Base-by-base conservation (phyloP, 2,888 invertebrate species). In the Allophyes oxyacanthae region DNA sequence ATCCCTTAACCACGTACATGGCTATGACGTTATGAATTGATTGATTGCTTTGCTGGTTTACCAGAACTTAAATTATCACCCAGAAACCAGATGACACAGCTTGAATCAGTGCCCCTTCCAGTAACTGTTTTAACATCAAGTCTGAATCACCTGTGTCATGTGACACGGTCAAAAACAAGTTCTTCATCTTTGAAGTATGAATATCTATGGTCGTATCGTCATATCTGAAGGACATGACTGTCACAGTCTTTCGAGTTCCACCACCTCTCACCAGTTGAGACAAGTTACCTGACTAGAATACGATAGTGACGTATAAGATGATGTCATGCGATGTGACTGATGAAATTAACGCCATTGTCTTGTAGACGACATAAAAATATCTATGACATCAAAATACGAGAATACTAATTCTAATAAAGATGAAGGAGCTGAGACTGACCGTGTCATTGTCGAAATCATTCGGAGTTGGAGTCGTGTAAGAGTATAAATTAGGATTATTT, bases 301-400 rank as follows among this genome's bases (percentile, higher is more conserved):
- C 58, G 40, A 56, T 72, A 77, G 67, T 80, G 81, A 82, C 78
- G 79, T 73, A 37, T 42, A 44, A n/a, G 62, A 57, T 84, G 82
- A 84, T 79, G 81, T 84, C 79, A 84, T 51, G 10, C 43, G 20
- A 40, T 48, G 46, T 62, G 52, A 60, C 13, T 26, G 70, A 67
- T 59, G 48, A 54, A 66, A 51, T 46, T 66, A 43, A 37, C 42
- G 56, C 69, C 52, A 55, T 70, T 59, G 72, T 67, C 38, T 57
- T 15, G 34, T 28, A 28, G 28, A 38, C 26, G n/a, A 34, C 32
- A 42, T 52, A 49, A 57, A 68, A 61, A 72, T 67, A 72, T 49
- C 44, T 42, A 53, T 72, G 67, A 68, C 62, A 66, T 66, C 61
- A 71, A 49, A n/a, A 56, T 25, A 25, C n/a, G n/a, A 44, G 13